Base-by-base conservation (phyloP, 2,888 invertebrate species). In the Trichogramma evanescens region DNA sequence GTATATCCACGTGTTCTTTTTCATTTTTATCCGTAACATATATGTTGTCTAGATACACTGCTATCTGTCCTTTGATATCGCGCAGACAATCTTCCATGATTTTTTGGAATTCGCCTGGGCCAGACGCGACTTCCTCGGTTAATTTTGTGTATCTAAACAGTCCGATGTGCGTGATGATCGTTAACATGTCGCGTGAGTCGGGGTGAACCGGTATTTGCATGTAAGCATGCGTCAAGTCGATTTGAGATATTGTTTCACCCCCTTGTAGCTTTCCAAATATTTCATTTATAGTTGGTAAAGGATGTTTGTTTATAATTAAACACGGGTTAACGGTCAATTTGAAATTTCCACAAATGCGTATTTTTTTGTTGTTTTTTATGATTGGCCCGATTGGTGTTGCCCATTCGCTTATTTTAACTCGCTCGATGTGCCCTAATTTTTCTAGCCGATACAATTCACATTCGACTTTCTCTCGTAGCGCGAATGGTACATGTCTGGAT, bases 31-130 rank as follows among this genome's bases (percentile, higher is more conserved):
- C 62, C 8, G 59, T 62, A 4, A 54, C 55, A 40, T 59, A 55
- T n/a, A 64, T 54, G 49, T 62, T 59, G 13, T 64, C 59, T 10
- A 56, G 10, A n/a, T 62, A 58, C 13, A 13, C 13, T 13, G 13
- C 13, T 13, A 13, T 13, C n/a, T 39, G 42, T 10, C 58, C 56
- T 6, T 45, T 8, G 6, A 60, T 54, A 8, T 54, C 54, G 7
- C 45, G 8, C 5, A 65, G 26, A 26, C 63, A 59, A 59, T 38
- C 56, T 10, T 49, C 61, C 49, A 65, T 70, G 54, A 64, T 63
- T 55, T 59, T 45, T 48, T 66, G 66, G 46, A 66, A 66, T 39
- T 63, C 57, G 4, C 54, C 63, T 8, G 66, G 65, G 4, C 65
- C 66, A 1, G 63, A 46, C 7, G 59, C 64, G 13, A 69, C 63